These are phyloP conservation scores for Ahaetulla prasina DNA, from an alignment of 2,113 vertebrate genomes.

Conservation along the genomic window DNA sequence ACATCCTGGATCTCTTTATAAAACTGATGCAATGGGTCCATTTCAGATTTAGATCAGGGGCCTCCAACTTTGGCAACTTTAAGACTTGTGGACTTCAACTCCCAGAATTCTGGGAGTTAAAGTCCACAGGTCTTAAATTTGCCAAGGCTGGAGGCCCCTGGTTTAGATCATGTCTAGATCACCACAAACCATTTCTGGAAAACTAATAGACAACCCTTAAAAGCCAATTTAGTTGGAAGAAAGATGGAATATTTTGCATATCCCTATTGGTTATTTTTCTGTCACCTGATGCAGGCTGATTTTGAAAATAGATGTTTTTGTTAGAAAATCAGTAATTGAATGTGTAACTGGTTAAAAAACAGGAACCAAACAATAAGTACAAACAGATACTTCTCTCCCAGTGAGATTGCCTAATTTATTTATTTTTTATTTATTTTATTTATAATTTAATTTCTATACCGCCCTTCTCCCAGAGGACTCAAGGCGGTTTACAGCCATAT, in stretches of 20 bases:
- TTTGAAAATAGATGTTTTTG: background rate
- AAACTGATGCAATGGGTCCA: background rate
- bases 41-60: background rate
- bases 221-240: background rate
- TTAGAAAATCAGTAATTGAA: background rate
- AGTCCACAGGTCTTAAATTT: too few species aligned
- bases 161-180: background rate
- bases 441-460: too few species aligned
- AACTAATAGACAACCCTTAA: background rate
- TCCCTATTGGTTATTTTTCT: background rate
- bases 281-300: background rate
- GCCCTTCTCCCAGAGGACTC: too few species aligned
- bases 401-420: too few species aligned
- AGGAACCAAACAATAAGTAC: background rate
- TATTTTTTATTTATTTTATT: too few species aligned
- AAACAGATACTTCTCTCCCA: background rate
- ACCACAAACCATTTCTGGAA: background rate
- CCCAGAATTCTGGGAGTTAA: too few species aligned
- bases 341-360: background rate
- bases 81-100: too few species aligned
- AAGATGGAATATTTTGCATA: background rate
- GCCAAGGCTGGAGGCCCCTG: too few species aligned
- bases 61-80: too few species aligned
- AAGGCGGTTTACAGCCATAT: too few species aligned
- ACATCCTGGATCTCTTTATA: background rate